Conservation (phyloP, 2,113 vertebrate genomes). For the Arvicanthis niloticus region DNA sequence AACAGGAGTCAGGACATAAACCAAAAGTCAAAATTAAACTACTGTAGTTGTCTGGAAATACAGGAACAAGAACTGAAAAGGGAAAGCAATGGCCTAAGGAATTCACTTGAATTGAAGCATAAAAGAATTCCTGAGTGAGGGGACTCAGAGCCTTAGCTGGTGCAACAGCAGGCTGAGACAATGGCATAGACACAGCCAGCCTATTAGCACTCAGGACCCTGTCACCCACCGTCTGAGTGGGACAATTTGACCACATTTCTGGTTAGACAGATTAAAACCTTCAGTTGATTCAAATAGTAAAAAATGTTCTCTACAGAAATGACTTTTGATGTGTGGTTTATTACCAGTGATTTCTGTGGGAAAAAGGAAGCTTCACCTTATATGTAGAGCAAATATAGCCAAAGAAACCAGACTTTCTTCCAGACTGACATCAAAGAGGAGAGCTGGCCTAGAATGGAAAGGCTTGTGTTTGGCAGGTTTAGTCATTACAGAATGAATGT, state of each 20-base stretch:
- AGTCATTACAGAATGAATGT: background rate
- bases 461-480: background rate
- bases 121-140: conserved; percentile 10
- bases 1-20: background rate
- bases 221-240: background rate
- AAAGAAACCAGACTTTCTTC: background rate
- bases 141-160: background rate
- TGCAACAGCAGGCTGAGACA: background rate
- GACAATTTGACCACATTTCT: background rate
- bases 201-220: background rate
- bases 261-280: background rate
- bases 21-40: background rate
- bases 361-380: background rate
- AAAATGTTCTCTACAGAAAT: background rate
- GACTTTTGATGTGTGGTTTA: background rate
- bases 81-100: background rate
- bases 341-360: background rate
- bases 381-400: background rate
- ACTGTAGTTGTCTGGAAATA: background rate
- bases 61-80: background rate
- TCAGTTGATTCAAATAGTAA: background rate
- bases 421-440: background rate
- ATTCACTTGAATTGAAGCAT: background rate
- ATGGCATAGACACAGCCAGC: background rate
- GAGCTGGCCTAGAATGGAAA: background rate